phyloP scores from a whole-genome alignment of 2,113 vertebrate genomes.

The Labrus mixtus region DNA sequence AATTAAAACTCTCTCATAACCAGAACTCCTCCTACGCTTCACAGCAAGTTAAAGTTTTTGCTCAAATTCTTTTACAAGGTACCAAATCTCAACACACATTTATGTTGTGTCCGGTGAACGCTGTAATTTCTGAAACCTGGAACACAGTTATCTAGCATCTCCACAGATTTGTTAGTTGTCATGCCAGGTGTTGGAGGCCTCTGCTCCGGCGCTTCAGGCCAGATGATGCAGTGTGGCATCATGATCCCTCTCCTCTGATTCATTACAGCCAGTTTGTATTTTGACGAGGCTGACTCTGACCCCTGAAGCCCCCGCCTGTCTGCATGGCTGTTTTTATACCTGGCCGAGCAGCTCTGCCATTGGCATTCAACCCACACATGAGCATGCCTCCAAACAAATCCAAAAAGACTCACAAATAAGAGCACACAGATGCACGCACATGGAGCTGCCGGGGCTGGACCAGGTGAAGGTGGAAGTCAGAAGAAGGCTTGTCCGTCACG shows the following conservation, averaged over 20 bases:
- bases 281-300: conserved; percentile 60
- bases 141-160: not conserved
- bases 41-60: not conserved
- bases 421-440: not conserved
- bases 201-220: conserved; percentile 29
- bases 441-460: not conserved
- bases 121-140: not conserved
- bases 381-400: conserved; percentile 32
- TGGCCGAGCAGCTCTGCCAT: conserved; percentile 57
- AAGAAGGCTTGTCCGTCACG: conserved; percentile 31
- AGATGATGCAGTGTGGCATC: conserved; percentile 55
- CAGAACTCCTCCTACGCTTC: not conserved
- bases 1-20: not conserved
- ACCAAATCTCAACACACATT: not conserved
- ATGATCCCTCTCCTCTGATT: conserved; percentile 66
- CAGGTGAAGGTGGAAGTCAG: conserved; percentile 8
- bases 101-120: not conserved
- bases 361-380: conserved; percentile 45
- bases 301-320: conserved; percentile 41
- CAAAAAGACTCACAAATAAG: conserved; percentile 24
- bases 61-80: not conserved
- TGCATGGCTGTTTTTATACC: conserved; percentile 58
- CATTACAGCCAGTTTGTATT: conserved; percentile 64
- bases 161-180: conserved; percentile 3
- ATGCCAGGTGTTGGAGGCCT: not conserved